Percentiles rank a stretch among this genome's conserved stretches.
phyloP scores from a whole-genome alignment of 2,113 vertebrate species.

The Calcarius ornatus region DNA sequence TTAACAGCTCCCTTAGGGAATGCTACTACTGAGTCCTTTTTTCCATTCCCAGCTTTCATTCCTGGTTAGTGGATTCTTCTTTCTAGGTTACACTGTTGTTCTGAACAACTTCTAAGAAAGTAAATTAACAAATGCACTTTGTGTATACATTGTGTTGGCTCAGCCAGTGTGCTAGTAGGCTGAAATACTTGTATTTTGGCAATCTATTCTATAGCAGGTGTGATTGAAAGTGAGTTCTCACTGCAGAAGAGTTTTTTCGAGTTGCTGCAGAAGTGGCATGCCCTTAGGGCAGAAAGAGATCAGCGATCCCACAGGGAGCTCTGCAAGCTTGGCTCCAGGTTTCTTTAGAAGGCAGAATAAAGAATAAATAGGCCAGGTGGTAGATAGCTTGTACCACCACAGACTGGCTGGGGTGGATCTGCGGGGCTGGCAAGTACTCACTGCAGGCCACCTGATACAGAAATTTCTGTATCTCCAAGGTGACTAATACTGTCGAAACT shows the following conservation, averaged over 20 bases:
- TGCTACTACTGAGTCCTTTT: background rate
- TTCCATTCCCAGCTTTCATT: background rate
- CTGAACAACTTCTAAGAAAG: background rate
- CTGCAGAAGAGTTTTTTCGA: background rate
- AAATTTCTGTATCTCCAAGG: background rate
- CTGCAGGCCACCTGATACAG: background rate
- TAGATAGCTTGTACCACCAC: background rate
- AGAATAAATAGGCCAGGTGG: background rate
- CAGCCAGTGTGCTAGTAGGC: background rate
- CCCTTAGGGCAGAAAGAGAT: background rate
- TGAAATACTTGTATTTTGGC: background rate
- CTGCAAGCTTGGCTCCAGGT: background rate
- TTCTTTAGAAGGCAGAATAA: background rate
- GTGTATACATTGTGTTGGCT: background rate
- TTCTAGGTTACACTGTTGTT: background rate
- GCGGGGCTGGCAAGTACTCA: rapidly evolving
- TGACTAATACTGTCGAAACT: background rate
- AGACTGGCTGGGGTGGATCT: background rate
- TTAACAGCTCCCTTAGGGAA: background rate
- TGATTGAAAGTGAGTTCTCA: background rate
- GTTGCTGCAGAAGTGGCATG: background rate
- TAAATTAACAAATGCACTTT: background rate
- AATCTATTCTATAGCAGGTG: background rate
- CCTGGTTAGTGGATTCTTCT: background rate
- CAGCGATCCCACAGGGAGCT: background rate